These are phyloP conservation scores for Brachypalpus laphriformis DNA, from an alignment of 2,888 invertebrate species.

Conservation along the genomic window DNA sequence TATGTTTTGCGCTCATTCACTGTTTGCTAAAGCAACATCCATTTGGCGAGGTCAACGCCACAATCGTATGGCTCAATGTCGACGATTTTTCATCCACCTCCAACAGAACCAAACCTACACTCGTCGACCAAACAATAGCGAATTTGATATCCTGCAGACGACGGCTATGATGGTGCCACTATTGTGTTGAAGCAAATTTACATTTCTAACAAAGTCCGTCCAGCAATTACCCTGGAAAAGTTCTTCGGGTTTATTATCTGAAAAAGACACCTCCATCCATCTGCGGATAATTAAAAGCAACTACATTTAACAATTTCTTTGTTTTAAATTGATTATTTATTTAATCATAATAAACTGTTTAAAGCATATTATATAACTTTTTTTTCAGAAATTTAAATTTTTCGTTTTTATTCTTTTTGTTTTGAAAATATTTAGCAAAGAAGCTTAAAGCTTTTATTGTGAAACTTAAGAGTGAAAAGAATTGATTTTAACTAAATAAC, in stretches of 20 bases:
- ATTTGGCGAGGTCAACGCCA: slow-evolving; percentile 6
- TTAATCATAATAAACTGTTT: slow-evolving; percentile 44
- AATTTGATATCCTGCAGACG: neutral
- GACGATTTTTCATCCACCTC: neutral
- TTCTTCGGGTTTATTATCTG: neutral
- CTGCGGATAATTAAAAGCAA: no score
- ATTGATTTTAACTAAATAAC: neutral
- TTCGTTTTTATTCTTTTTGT: neutral
- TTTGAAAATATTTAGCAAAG: neutral
- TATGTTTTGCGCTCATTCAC: neutral
- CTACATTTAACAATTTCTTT: neutral
- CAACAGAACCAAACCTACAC: neutral
- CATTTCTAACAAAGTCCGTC: neutral
- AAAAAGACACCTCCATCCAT: neutral
- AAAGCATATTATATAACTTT: slow-evolving; percentile 37
- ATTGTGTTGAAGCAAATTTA: neutral
- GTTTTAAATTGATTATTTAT: slow-evolving; percentile 43
- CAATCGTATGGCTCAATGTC: neutral
- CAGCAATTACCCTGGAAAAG: no score
- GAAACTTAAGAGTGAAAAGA: neutral
- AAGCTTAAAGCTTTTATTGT: slow-evolving; percentile 16
- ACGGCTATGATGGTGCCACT: neutral
- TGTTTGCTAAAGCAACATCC: neutral
- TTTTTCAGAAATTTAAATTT: slow-evolving; percentile 35
- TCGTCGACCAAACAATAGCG: slow-evolving; percentile 30